Percentiles rank a stretch among this genome's conserved stretches.
Evolutionary conservation across 2,888 invertebrate species (phyloP).

Genomic region (Amphipoea lucens): DNA sequence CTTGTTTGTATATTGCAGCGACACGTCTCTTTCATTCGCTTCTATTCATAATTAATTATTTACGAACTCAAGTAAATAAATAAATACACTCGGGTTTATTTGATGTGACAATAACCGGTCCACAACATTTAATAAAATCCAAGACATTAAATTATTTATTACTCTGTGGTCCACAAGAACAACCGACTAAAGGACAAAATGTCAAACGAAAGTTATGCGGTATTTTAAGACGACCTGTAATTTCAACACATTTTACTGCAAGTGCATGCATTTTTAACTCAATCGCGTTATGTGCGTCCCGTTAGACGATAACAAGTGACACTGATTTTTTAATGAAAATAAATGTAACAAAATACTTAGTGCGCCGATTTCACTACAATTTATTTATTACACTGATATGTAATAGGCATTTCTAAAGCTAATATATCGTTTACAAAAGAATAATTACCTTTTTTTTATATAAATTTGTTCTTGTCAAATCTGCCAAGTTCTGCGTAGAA

Average conservation of each 20-base stretch:
- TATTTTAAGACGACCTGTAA: background rate
- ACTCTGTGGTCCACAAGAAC: too few relatives aligned
- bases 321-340: background rate
- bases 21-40: constrained; percentile 17
- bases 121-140: background rate
- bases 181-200: constrained; percentile 11
- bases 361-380: background rate
- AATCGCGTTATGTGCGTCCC: constrained; percentile 25
- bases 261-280: constrained; percentile 8
- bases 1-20: constrained; percentile 31
- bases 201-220: constrained; percentile 20
- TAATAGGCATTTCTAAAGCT: background rate
- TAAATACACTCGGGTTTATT: background rate
- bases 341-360: background rate
- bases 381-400: background rate
- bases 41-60: constrained; percentile 28
- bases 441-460: background rate
- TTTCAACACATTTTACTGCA: background rate
- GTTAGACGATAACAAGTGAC: background rate
- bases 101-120: constrained; percentile 10
- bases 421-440: background rate
- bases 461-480: background rate
- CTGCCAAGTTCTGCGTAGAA: constrained; percentile 28
- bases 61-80: constrained; percentile 21
- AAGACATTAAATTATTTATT: too few relatives aligned